phyloP scores from a whole-genome alignment of 2,888 invertebrate species.

The Tupiocoris notatus region DNA sequence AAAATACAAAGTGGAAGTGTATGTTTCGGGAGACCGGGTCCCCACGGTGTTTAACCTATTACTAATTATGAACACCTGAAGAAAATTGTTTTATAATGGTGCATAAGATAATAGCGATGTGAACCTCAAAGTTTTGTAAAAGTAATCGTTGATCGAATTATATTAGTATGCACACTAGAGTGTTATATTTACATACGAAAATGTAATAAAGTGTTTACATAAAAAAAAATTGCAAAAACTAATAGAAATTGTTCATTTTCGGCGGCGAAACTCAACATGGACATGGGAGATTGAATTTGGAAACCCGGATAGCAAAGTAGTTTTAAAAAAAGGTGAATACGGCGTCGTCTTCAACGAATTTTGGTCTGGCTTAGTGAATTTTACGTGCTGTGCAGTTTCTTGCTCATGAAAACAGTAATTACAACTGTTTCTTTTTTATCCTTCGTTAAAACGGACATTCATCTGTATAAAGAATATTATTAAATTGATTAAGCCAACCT shows the following conservation, averaged over 20 bases:
- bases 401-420: slow-evolving; percentile 47
- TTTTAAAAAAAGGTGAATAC: slow-evolving; percentile 9
- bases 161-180: slow-evolving; percentile 46
- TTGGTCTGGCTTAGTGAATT: slow-evolving; percentile 46
- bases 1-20: slow-evolving; percentile 44
- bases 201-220: slow-evolving; percentile 34
- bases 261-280: slow-evolving; percentile 31
- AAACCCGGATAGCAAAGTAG: slow-evolving; percentile 12
- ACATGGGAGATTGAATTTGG: slow-evolving; percentile 3
- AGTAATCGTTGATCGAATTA: slow-evolving; percentile 47
- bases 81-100: slow-evolving; percentile 42
- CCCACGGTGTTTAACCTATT: slow-evolving; percentile 40
- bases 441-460: slow-evolving; percentile 46
- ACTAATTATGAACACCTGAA: slow-evolving; percentile 40
- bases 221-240: slow-evolving; percentile 9
- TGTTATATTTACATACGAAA: slow-evolving; percentile 42
- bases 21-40: slow-evolving; percentile 39
- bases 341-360: slow-evolving; percentile 46
- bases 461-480: slow-evolving; percentile 42
- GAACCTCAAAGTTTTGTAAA: slow-evolving; percentile 46
- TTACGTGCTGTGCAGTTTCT: slow-evolving; percentile 47
- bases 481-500: slow-evolving; percentile 26
- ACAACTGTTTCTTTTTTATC: slow-evolving; percentile 48
- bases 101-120: slow-evolving; percentile 45
- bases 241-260: slow-evolving; percentile 26